These are phyloP conservation scores for Polydrusus cervinus DNA, from an alignment of 2,888 invertebrate species.

Conservation along the genomic window DNA sequence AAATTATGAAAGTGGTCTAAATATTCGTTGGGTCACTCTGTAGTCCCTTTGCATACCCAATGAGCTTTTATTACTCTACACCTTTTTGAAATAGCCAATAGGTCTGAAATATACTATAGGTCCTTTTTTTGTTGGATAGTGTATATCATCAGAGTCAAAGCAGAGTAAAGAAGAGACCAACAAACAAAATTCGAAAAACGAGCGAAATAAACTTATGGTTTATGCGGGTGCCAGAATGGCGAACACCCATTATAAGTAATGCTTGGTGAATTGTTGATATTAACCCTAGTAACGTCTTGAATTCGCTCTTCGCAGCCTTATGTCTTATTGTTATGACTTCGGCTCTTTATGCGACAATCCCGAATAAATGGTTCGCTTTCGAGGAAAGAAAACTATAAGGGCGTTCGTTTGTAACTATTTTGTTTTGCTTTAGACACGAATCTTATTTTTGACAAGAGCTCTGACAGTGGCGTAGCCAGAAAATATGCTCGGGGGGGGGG, in stretches of 20 bases:
- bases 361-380: conserved; percentile 59
- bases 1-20: too few species aligned
- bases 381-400: conserved; percentile 55
- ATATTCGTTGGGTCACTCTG: too few species aligned
- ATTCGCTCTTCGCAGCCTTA: conserved; percentile 52
- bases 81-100: too few species aligned
- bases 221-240: conserved; percentile 69
- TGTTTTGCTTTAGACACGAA: conserved; percentile 1
- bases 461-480: too few species aligned
- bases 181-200: conserved; percentile 51
- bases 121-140: conserved; percentile 26
- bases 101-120: too few species aligned
- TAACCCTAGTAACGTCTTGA: conserved; percentile 61
- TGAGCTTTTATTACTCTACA: too few species aligned
- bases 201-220: conserved; percentile 65
- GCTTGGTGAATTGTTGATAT: conserved; percentile 62
- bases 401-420: conserved; percentile 43
- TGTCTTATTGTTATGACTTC: conserved; percentile 63
- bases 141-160: conserved; percentile 1
- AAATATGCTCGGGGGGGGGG: too few species aligned
- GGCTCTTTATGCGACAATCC: conserved; percentile 60
- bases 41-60: too few species aligned
- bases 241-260: conserved; percentile 66
- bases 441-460: neutral
- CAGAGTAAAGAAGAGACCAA: conserved; percentile 32